Evolutionary conservation across 2,797 vertebrate genomes (phyloP).

Genomic region (Adelosebastes latens): DNA sequence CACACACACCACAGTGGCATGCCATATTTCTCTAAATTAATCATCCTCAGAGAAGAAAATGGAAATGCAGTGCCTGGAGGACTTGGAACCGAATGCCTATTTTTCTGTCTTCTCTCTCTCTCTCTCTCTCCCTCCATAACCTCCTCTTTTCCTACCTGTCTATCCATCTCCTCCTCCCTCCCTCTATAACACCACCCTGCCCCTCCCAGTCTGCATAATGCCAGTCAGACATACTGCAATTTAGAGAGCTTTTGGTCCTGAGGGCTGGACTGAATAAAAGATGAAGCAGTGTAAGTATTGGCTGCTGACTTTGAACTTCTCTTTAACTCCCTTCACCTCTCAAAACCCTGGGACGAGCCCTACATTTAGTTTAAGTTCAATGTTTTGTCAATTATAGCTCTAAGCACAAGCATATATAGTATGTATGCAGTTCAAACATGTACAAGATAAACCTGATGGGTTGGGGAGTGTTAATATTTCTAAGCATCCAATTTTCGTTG

Average conservation of each 20-base stretch:
- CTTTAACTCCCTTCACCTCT: conserved; percentile 29
- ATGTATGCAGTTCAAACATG: neutral
- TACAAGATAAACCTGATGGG: neutral
- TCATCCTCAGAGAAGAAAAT: conserved; percentile 40
- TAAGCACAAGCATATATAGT: neutral
- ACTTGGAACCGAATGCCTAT: conserved; percentile 2
- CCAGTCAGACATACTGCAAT: conserved; percentile 35
- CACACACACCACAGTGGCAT: neutral
- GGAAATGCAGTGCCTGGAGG: conserved; percentile 39
- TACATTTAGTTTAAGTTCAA: neutral
- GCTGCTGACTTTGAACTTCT: conserved; percentile 52
- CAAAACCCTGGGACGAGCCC: neutral
- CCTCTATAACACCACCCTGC: conserved; percentile 14
- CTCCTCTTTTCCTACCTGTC: neutral
- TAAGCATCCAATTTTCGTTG: neutral
- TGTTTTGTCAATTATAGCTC: neutral
- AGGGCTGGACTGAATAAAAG: conserved; percentile 59
- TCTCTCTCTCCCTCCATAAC: neutral
- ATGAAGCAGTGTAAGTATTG: conserved; percentile 44
- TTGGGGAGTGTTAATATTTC: neutral
- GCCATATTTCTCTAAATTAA: conserved; percentile 28
- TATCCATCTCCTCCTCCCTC: conserved; percentile 15
- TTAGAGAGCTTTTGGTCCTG: conserved; percentile 37
- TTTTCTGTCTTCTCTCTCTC: neutral
- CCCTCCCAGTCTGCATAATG: conserved; percentile 26